Percentiles rank a stretch among this genome's conserved stretches.
These are phyloP conservation scores for Manis pentadactyla DNA, from an alignment of 2,797 vertebrate genomes.

Conservation along the genomic window DNA sequence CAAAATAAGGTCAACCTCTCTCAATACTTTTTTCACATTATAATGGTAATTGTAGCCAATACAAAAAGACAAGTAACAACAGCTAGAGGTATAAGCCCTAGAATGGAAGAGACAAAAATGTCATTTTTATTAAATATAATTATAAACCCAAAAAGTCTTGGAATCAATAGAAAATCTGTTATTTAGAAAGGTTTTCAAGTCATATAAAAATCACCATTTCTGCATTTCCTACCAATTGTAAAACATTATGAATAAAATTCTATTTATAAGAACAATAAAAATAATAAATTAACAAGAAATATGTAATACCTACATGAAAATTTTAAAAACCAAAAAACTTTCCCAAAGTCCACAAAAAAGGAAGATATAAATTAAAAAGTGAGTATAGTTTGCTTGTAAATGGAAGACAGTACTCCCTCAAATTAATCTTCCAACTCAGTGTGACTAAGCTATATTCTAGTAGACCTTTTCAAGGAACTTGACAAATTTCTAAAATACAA, in stretches of 20 bases:
- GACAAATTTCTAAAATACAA: conserved; percentile 28
- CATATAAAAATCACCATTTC: conserved; percentile 10
- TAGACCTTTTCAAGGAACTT: background rate
- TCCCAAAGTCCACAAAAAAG: background rate
- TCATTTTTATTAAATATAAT: background rate
- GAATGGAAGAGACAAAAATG: background rate
- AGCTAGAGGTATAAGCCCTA: background rate
- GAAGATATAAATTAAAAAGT: conserved; percentile 7
- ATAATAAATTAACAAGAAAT: background rate
- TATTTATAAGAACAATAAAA: background rate
- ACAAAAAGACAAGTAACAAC: background rate
- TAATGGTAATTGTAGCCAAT: background rate
- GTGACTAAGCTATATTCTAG: background rate
- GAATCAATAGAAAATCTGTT: conserved; percentile 12
- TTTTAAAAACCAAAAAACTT: background rate
- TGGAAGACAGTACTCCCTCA: background rate
- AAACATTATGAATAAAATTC: background rate
- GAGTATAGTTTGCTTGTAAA: background rate
- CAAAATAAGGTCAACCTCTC: background rate
- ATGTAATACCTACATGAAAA: background rate
- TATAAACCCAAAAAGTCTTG: background rate
- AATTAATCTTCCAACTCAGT: background rate
- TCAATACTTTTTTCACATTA: background rate
- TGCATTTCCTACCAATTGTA: background rate
- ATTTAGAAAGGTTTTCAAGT: conserved; percentile 19